Evolutionary conservation across 1,140 invertebrate species (phyloP), one percentile per base, ranked within the genome.

Genomic region (Temnothorax nylanderi): DNA sequence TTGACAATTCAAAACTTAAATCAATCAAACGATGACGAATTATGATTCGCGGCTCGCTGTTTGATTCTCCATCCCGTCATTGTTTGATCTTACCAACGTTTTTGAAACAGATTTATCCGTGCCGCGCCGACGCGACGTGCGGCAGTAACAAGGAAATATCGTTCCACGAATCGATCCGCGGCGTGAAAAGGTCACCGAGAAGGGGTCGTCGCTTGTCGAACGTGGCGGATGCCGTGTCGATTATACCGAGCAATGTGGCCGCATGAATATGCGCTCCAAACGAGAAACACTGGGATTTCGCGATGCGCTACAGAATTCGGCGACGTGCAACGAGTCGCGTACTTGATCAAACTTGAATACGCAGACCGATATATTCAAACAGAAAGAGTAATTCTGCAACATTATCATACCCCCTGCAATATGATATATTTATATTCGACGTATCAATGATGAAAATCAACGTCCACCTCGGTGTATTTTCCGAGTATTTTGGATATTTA

Each of bases 71-170:
- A 5, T 60, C 18, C 5, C 44, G 3, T 71, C 41, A 13, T 26
- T 16, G 6, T 51, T 49, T 49, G 56, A 56, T 54, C 47, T 88
- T 67, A 44, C 51, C 41, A 32, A 13, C 26, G 37, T 81, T 90
- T 90, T 88, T 84, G 37, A 75, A 62, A 78, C 64, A 90, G 89
- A 89, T 87, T 87, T 85, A 87, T 71, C 58, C 37, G 56, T 21
- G 76, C 74, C 71, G 80, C 81, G 56, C 60, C 87, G 81, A 75
- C 86, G 82, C 87, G 75, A 87, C 69, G 64, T 72, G 74, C 85
- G 41, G 44, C 71, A 74, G 82, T 91, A 91, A 91, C 88, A 87
- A 90, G 90, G 89, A 90, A 91, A 91, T 90, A 91, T 90, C 85
- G 89, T 87, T 89, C 81, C 76, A 84, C 88, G 82, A 89, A 91